These are phyloP conservation scores for Apodemia duryi DNA, from an alignment of 2,888 invertebrate species.

Conservation along the genomic window DNA sequence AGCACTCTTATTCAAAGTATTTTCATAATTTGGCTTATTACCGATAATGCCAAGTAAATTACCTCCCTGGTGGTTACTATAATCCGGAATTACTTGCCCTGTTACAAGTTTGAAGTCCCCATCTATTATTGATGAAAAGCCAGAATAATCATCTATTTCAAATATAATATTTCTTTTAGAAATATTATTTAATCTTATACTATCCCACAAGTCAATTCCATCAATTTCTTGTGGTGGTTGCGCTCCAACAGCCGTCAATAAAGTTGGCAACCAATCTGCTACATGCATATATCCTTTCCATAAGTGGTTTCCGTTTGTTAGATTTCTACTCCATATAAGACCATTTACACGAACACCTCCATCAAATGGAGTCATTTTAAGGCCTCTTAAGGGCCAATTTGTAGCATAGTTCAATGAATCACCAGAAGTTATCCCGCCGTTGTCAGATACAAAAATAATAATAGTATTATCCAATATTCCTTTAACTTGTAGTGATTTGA, in stretches of 20 bases:
- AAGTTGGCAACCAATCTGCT: conserved; percentile 90
- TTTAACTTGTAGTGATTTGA: conserved; percentile 82
- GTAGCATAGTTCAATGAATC: conserved; percentile 85
- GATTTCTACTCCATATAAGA: conserved; percentile 81
- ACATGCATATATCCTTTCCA: conserved; percentile 84
- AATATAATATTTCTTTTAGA: conserved; percentile 49
- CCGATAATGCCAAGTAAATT: conserved; percentile 50
- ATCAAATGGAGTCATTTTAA: conserved; percentile 89
- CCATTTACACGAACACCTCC: conserved; percentile 89
- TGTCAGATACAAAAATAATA: conserved; percentile 92
- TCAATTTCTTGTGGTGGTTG: conserved; percentile 47
- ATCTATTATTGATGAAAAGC: conserved; percentile 47
- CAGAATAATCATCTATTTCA: conserved; percentile 58
- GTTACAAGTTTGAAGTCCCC: conserved; percentile 56
- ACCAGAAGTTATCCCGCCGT: conserved; percentile 90
- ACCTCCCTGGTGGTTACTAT: conserved; percentile 48
- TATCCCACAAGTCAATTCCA: conserved; percentile 59
- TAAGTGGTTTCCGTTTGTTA: conserved; percentile 55
- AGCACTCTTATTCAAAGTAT: conserved; percentile 43
- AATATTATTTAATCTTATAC: conserved; percentile 43
- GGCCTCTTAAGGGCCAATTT: conserved; percentile 88
- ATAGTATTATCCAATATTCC: conserved; percentile 89
- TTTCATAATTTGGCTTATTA: conserved; percentile 42
- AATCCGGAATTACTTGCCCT: conserved; percentile 39
- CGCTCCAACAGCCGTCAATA: conserved; percentile 60